Percentiles rank a stretch among this genome's conserved stretches.
These are phyloP conservation scores for Micropterix aruncella DNA, from an alignment of 2,888 invertebrate genomes.

Conservation along the genomic window DNA sequence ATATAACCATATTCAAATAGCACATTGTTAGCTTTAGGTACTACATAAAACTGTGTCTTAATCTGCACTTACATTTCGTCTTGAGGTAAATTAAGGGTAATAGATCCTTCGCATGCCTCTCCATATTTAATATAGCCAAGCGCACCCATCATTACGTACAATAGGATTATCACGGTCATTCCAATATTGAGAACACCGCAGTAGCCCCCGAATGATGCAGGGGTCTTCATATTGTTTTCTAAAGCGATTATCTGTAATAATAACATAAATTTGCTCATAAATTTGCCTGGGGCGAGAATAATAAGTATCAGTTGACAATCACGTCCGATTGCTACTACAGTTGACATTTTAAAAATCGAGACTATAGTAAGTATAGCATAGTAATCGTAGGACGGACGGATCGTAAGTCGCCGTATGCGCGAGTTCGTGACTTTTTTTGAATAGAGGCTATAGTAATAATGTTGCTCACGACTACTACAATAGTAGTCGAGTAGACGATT, in stretches of 20 bases:
- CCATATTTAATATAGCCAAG: conserved; percentile 78
- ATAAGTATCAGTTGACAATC: conserved; percentile 1
- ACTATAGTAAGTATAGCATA: no score
- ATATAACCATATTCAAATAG: no score
- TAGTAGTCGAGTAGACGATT: no score
- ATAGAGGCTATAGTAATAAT: no score
- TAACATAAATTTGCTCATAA: conserved; percentile 4
- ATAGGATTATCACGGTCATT: conserved; percentile 59
- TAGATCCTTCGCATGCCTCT: conserved; percentile 49
- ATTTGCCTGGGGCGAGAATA: no score
- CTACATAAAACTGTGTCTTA: no score
- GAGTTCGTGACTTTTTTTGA: no score
- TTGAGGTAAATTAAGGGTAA: conserved; percentile 69
- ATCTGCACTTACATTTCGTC: conserved; percentile 37
- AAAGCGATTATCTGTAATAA: conserved; percentile 66
- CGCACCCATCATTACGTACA: conserved; percentile 70
- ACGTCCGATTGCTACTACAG: no score
- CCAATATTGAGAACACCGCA: conserved; percentile 72
- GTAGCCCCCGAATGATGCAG: conserved; percentile 59
- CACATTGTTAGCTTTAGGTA: no score
- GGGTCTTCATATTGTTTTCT: conserved; percentile 82
- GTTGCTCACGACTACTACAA: no score
- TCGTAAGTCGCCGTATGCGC: no score
- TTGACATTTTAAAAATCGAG: not conserved
- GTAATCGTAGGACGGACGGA: no score